A percentile compares a stretch with the other conserved stretches of the same genome.
Conservation (phyloP, 2,797 vertebrate genomes). For the Xenopus petersii region DNA sequence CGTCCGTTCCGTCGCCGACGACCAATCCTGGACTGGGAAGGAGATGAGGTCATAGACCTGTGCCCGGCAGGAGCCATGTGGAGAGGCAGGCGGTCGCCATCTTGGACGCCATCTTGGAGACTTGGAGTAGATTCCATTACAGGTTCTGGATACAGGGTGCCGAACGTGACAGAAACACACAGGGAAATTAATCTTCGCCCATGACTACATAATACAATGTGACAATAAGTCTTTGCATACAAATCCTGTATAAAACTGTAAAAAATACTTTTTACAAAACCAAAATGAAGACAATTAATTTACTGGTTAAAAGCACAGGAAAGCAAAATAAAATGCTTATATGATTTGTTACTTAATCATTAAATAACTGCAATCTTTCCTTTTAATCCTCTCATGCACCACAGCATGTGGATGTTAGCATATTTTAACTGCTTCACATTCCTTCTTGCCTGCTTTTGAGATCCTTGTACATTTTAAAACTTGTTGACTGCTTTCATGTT, state of each 20-base stretch:
- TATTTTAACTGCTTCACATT: constrained; percentile 97
- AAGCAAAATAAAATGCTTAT: constrained; percentile 42
- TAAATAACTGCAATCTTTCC: constrained; percentile 63
- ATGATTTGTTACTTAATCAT: constrained; percentile 59
- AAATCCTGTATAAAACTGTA: background rate
- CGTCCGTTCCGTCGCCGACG: too few relatives aligned
- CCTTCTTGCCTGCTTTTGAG: constrained; percentile 86
- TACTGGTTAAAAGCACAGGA: background rate
- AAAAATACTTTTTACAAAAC: background rate
- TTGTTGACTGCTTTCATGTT: constrained; percentile 97
- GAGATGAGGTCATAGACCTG: too few relatives aligned
- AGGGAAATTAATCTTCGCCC: too few relatives aligned
- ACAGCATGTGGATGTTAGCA: constrained; percentile 92
- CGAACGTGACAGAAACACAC: too few relatives aligned
- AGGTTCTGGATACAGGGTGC: too few relatives aligned
- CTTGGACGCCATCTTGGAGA: too few relatives aligned
- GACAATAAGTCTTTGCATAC: too few relatives aligned
- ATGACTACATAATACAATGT: too few relatives aligned
- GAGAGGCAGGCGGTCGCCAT: too few relatives aligned
- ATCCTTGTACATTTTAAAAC: constrained; percentile 96
- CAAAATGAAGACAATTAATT: background rate
- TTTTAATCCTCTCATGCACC: constrained; percentile 68
- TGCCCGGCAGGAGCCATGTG: too few relatives aligned
- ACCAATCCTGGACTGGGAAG: too few relatives aligned
- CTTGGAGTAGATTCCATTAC: too few relatives aligned